Conservation (phyloP, 1,140 invertebrate species). For the Drosophila ficusphila region DNA sequence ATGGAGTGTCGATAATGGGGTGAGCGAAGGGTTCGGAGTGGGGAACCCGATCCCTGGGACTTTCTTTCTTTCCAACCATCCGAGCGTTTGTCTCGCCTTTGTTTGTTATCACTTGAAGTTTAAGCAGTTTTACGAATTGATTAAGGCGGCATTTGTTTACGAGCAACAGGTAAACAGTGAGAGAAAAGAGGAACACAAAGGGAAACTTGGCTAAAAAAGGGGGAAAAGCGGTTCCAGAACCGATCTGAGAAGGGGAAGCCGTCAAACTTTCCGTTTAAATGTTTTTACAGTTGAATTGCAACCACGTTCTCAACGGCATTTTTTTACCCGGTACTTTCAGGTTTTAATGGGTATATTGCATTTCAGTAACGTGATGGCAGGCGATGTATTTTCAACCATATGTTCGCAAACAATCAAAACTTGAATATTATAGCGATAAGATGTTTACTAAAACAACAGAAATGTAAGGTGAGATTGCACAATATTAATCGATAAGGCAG, state of each 20-base stretch:
- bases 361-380: not conserved
- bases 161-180: conserved; percentile 71
- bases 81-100: conserved; percentile 66
- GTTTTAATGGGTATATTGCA: conserved; percentile 12
- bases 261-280: conserved; percentile 65
- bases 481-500: not conserved
- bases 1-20: not conserved
- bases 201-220: not conserved
- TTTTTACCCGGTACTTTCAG: conserved; percentile 5
- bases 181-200: conserved; percentile 11
- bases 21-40: conserved; percentile 3
- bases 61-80: conserved; percentile 54
- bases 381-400: not conserved
- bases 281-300: conserved; percentile 74
- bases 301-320: conserved; percentile 49
- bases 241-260: not conserved
- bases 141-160: conserved; percentile 76
- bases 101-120: conserved; percentile 77
- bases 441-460: too few species aligned
- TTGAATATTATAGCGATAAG: too few species aligned
- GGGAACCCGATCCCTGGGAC: conserved; percentile 22
- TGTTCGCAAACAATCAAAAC: not conserved
- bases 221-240: not conserved
- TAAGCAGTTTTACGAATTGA: conserved; percentile 75
- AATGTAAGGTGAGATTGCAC: too few species aligned